Base-by-base conservation (phyloP, 2,888 invertebrate genomes). In the Mythimna vitellina region DNA sequence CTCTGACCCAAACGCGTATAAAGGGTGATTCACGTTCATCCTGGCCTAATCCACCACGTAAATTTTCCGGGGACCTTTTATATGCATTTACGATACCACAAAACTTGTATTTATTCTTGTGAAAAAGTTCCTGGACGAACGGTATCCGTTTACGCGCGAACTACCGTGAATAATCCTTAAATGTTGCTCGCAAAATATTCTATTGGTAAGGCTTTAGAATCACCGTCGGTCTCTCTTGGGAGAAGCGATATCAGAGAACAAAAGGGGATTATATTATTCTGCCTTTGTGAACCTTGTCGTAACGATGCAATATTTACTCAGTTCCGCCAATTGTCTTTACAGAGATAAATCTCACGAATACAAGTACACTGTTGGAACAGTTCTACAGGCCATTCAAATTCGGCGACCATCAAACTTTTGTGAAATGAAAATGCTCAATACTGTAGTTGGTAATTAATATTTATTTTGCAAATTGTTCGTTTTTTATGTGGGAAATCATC, bases 21-120 rank as follows among this genome's bases (percentile, higher is more conserved):
- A 53, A 75, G 56, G 53, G 46, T 76, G 66, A 71, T 75, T 77
- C 71, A 78, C 58, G 65, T 66, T 76, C 60, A 85, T 78, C 69
- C 73, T 54, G 12, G 6, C 56, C 53, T 29, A 60, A 70, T 58
- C 61, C 60, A 7, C 58, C 38, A 72, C 72, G 71, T 77, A 75
- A 74, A 78, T 72, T 66, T 67, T 61, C 69, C 60, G 38, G 60
- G 1, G 56, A 49, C 56, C 65, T 73, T 84, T 82, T 78, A 62
- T 81, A 73, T 53, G 60, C 53, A 38, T 58, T 62, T 49, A 65
- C 61, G n/a, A 46, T 25, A 70, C 71, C 65, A 53, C 42, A 64
- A 64, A 53, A 1, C 46, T 57, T 5, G 54, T 63, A 67, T 67
- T 76, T 65, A 77, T 75, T 61, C 60, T 76, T 53, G 58, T 70